Evolutionary conservation across 1,140 invertebrate species (phyloP), one percentile per base, ranked within the genome.

Genomic region (Gryon sp.): DNA sequence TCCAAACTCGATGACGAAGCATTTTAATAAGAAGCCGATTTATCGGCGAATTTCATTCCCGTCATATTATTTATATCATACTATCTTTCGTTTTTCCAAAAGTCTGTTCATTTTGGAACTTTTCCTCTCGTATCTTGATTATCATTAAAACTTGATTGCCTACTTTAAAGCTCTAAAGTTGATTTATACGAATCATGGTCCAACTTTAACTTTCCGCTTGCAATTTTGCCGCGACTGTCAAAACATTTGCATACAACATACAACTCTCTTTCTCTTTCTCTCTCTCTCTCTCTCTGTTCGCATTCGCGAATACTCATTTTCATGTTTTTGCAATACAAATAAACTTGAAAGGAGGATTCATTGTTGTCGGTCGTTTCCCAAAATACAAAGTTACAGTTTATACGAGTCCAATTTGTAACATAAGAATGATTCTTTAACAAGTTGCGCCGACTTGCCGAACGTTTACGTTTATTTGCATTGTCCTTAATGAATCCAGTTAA

Each of bases 21-120:
- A 60, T 48, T 75, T 75, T 75, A 59, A 66, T 74, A 74, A 74
- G 69, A 59, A 74, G 38, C 32, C 34, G 43, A 14, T 59, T 2
- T 45, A 32, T 19, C 57, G 15, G 32, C 59, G 59, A 74, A 65
- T 74, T 74, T 74, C 59, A 74, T 74, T 74, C 50, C 24, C 32
- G 60, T 24, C 60, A 57, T 43, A 65, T 65, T 74, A 74, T 74
- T 74, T 74, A 74, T 74, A 46, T 62, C 45, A 36, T 24, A 28
- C 30, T 22, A 24, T 43, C 34, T 45, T 32, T n/a, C 50, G 32
- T 48, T 11, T 32, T 22, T 22, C 16, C 46, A 18, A 24, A 40
- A 40, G 28, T 41, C 57, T 72, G 53, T 60, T 73, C 50, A 63
- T 62, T 63, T 50, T n/a, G n/a, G 20, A 65, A 63, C 50, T 65